Base-by-base conservation (phyloP, 2,113 vertebrate genomes). In the Myrmecophaga tridactyla region DNA sequence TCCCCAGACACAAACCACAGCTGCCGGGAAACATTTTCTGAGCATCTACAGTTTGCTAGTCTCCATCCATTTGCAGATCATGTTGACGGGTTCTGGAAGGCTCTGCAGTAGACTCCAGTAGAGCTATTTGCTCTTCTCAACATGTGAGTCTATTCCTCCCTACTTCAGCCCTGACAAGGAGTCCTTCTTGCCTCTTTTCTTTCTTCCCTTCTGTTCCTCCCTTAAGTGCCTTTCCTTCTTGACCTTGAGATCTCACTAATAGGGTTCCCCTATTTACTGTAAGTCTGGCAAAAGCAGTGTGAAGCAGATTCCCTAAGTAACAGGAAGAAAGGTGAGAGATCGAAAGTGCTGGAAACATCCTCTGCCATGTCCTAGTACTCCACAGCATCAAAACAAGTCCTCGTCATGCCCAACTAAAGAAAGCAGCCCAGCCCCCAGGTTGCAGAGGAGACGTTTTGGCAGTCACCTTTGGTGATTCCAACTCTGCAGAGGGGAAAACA, bases 281-380 rank as follows among this genome's bases (percentile, higher is more conserved):
- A 51, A 88, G 43, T 80, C 90, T 78, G 90, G 90, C 81, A 89
- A 88, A 84, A 70, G 72, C 60, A 39, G 48, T 51, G 29, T 92
- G 76, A 92, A 94, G 73, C 84, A 70, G 65, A 62, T 88, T 85
- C 85, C 41, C 58, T 94, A 80, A 95, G 92, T 95, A 92, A 94
- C n/a, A 58, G 62, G 67, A 78, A n/a, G 34, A 83, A 87, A 92
- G 48, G 65, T 2, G 0, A 60, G 73, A 89, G 77, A 85, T 73
- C 6, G 77, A 96, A 97, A 97, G 92, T 94, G 94, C 97, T 97
- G 81, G 96, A 97, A 97, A 92, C 83, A 84, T 87, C 92, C 60
- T 86, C 85, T 73, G 95, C 78, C 60, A 84, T 93, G 76, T 88
- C 89, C 89, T 96, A 43, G 23, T 85, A 95, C 81, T 92, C 81